phyloP scores from a whole-genome alignment of 2,113 vertebrate genomes.

The Galbula dea region DNA sequence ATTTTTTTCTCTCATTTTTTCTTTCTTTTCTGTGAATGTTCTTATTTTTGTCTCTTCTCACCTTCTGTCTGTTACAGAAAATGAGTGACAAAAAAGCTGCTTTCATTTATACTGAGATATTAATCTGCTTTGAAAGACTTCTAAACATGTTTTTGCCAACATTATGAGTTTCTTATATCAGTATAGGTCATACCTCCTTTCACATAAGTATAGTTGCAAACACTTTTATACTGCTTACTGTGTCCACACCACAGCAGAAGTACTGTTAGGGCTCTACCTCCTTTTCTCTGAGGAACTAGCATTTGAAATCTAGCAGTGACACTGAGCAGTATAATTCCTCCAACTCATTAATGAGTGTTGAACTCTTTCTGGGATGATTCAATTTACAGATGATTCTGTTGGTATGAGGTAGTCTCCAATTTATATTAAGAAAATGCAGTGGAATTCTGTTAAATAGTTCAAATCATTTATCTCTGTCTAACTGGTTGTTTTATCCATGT shows the following conservation, averaged over 20 bases:
- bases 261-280: background rate
- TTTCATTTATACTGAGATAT: background rate
- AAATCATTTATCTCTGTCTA: background rate
- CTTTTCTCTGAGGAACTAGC: background rate
- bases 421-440: background rate
- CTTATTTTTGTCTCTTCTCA: background rate
- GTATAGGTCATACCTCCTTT: background rate
- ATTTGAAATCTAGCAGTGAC: background rate
- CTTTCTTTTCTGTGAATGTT: background rate
- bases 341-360: background rate
- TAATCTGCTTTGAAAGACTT: background rate
- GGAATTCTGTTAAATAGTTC: background rate
- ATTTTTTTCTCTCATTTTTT: background rate
- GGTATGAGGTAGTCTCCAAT: background rate
- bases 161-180: background rate
- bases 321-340: background rate
- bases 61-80: background rate
- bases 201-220: background rate
- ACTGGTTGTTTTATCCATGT: background rate
- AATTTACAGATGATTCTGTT: background rate
- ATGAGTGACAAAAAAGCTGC: background rate
- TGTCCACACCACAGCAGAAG: background rate
- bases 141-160: background rate
- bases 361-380: background rate
- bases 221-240: background rate